phyloP scores from a whole-genome alignment of 2,888 invertebrate species.

The Drepana falcataria region DNA sequence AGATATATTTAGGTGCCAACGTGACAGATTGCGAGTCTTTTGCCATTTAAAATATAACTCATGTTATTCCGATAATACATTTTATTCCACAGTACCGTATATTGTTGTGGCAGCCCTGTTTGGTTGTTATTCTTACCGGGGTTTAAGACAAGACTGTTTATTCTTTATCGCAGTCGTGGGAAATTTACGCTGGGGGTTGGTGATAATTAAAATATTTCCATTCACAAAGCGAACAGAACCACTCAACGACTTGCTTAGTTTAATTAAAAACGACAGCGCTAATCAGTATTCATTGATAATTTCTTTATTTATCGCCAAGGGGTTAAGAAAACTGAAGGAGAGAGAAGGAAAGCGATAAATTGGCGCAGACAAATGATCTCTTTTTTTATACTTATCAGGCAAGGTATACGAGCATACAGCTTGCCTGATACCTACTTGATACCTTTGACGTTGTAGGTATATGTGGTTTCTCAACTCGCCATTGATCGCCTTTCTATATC shows the following conservation, averaged over 20 bases:
- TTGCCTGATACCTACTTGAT: no score
- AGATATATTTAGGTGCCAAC: no score
- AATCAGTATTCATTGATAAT: constrained; percentile 53
- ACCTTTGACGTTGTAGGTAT: no score
- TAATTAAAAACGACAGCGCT: constrained; percentile 64
- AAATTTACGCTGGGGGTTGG: constrained; percentile 66
- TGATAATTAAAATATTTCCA: constrained; percentile 75
- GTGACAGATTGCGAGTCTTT: no score
- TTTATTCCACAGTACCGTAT: no score
- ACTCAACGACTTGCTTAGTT: constrained; percentile 31
- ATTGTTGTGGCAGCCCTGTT: constrained; percentile 49
- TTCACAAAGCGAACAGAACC: constrained; percentile 37
- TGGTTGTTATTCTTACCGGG: constrained; percentile 62
- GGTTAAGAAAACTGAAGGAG: neutral
- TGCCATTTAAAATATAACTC: no score
- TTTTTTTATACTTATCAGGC: no score
- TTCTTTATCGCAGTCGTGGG: constrained; percentile 79
- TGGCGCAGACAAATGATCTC: no score
- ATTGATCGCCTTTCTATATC: no score
- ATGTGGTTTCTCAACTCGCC: no score
- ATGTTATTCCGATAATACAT: no score
- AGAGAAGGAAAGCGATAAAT: neutral
- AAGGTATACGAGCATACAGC: no score
- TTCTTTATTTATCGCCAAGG: constrained; percentile 6
- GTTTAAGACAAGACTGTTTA: constrained; percentile 74